Base-by-base conservation (phyloP, 1,140 invertebrate species). In the Mactra quadrangularis region DNA sequence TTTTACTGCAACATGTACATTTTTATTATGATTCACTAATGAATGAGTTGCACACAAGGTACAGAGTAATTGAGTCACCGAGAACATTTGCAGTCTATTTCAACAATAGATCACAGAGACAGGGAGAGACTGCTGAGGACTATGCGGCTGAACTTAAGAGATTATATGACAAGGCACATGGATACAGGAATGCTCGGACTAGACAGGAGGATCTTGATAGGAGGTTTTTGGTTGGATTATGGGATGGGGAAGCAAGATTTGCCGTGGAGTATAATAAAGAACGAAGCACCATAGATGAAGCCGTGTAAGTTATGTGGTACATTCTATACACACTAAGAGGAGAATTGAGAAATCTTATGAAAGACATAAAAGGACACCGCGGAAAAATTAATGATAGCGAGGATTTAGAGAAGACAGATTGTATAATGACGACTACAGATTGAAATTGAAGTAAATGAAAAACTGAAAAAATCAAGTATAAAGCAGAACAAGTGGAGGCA, bases 191-290 rank as follows among this genome's bases (percentile, higher is more conserved):
- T 35, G 38, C 31, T 7, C 2, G n/a, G 22, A 35, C 59, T 7
- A 62, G 59, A 19, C 17, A 38, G 15, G 59, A 62, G 50, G 50
- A 53, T 19, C 4, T 53, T 7, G 4, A n/a, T 4, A 4, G 50
- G 4, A 4, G 17, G 17, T 62, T 62, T n/a, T 62, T 62, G 33
- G 64, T 45, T 68, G 64, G 64, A 3, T 22, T 68, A 7, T 27
- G 64, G n/a, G 64, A 68, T 68, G 64, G 47, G 6, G 45, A 68
- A 68, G 29, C 29, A 47, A 68, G 64, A 19, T 60, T 60, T 27
- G 7, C 9, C 3, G 57, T 60, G 25, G 57, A 60, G 31, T 60
- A 29, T 33, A 3, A 47, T 29, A 68, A 68, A 47, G 64, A 68
- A 68, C 64, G 35, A 9, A 17, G 19, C 25, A 29, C 38, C n/a